These are phyloP conservation scores for Alcedo atthis DNA, from an alignment of 2,797 vertebrate genomes.

Conservation along the genomic window DNA sequence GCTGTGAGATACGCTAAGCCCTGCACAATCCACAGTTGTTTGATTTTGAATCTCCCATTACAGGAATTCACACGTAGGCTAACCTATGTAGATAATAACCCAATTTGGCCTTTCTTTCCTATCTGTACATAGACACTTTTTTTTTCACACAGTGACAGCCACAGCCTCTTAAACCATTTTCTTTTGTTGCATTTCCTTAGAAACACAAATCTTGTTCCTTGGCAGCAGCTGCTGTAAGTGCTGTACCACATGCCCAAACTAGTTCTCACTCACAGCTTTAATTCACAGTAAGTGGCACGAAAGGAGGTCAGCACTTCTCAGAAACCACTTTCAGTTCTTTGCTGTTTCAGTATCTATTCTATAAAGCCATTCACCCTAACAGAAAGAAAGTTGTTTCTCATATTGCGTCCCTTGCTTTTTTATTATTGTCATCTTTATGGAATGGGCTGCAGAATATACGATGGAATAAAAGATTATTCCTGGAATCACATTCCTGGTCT, in stretches of 20 bases:
- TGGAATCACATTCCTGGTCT: neutral
- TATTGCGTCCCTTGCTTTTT: slow-evolving; percentile 50
- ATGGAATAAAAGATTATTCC: slow-evolving; percentile 27
- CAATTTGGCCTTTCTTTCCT: slow-evolving; percentile 61
- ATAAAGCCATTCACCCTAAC: slow-evolving; percentile 63
- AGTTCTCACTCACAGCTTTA: slow-evolving; percentile 83
- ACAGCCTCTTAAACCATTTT: slow-evolving; percentile 76
- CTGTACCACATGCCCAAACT: slow-evolving; percentile 83
- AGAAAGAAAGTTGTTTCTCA: slow-evolving; percentile 62
- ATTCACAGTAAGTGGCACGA: slow-evolving; percentile 85
- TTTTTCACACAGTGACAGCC: slow-evolving; percentile 74
- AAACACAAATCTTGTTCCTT: slow-evolving; percentile 85
- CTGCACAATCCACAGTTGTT: slow-evolving; percentile 56
- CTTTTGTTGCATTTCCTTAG: slow-evolving; percentile 85
- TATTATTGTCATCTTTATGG: slow-evolving; percentile 60
- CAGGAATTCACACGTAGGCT: slow-evolving; percentile 53
- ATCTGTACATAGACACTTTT: slow-evolving; percentile 61
- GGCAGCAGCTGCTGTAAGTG: slow-evolving; percentile 77
- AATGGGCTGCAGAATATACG: slow-evolving; percentile 35
- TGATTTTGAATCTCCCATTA: slow-evolving; percentile 70
- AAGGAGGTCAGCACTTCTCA: slow-evolving; percentile 82
- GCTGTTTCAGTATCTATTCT: slow-evolving; percentile 75
- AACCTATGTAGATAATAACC: slow-evolving; percentile 73
- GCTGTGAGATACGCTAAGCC: slow-evolving; percentile 65
- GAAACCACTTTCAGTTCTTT: slow-evolving; percentile 77